Evolutionary conservation across 2,797 vertebrate species (phyloP).

Genomic region (Danio choprae): DNA sequence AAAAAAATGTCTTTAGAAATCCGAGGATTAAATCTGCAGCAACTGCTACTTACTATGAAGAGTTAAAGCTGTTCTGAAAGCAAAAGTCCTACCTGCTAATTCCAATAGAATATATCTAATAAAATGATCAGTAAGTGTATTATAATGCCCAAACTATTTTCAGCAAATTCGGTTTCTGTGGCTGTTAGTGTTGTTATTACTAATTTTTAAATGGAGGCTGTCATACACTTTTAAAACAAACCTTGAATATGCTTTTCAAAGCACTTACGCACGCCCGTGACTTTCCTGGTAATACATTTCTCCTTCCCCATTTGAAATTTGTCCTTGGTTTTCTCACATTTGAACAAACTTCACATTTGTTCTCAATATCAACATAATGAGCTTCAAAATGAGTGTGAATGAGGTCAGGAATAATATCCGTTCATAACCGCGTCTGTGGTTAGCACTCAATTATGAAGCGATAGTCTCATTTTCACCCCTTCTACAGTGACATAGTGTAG

Average conservation of each 20-base stretch:
- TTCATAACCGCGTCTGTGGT: constrained; percentile 23
- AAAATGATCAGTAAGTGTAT: not conserved
- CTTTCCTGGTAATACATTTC: not conserved
- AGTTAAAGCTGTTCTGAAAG: too few species aligned
- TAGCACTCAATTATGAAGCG: constrained; percentile 55
- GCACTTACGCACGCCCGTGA: not conserved
- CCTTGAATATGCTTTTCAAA: not conserved
- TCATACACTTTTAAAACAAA: not conserved
- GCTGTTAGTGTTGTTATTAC: not conserved
- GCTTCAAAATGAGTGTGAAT: constrained; percentile 35
- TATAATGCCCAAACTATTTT: not conserved
- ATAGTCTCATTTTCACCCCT: constrained; percentile 55
- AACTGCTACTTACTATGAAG: too few species aligned
- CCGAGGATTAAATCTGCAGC: too few species aligned
- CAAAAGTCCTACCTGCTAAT: too few species aligned
- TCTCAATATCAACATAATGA: constrained; percentile 21
- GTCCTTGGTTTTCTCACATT: constrained; percentile 2
- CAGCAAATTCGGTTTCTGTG: not conserved
- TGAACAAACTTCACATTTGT: constrained; percentile 7
- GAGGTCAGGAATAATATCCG: constrained; percentile 10
- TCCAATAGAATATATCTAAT: too few species aligned
- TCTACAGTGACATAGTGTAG: not conserved
- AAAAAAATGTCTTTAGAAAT: too few species aligned
- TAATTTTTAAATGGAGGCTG: not conserved
- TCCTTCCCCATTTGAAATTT: not conserved